phyloP scores from a whole-genome alignment of 2,113 vertebrate species.

The Nettapus auritus region DNA sequence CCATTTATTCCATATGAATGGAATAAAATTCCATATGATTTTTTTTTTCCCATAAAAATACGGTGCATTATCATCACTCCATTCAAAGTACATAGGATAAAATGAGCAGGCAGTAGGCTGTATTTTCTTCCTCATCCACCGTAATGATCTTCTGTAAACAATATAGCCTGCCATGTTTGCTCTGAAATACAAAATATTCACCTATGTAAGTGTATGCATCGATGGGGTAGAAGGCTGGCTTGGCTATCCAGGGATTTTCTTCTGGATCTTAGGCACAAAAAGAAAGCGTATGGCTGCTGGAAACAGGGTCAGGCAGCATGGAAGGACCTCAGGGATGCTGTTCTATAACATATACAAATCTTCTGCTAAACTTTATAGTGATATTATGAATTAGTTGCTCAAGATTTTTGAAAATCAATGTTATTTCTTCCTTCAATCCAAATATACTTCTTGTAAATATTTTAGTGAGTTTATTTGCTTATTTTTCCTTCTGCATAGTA shows the following conservation, averaged over 20 bases:
- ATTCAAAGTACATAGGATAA: neutral
- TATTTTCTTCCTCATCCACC: neutral
- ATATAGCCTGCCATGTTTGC: neutral
- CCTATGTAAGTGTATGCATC: neutral
- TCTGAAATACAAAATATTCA: neutral
- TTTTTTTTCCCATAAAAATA: neutral
- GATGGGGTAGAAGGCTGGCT: too few relatives aligned
- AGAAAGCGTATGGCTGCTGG: too few relatives aligned
- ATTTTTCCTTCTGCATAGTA: neutral
- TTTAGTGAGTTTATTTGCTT: neutral
- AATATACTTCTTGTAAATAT: conserved; percentile 1
- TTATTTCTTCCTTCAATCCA: neutral
- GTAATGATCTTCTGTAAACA: neutral
- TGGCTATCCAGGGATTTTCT: too few relatives aligned
- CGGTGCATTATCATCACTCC: neutral
- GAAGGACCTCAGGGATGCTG: too few relatives aligned
- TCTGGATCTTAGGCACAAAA: too few relatives aligned
- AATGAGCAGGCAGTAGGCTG: neutral
- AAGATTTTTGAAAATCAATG: neutral
- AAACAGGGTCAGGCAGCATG: too few relatives aligned
- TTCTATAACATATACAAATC: neutral
- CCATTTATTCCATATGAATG: neutral
- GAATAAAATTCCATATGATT: neutral
- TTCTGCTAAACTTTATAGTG: neutral
- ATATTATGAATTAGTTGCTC: neutral